These are phyloP conservation scores for Noctua comes DNA, from an alignment of 2,888 invertebrate species.

Conservation along the genomic window DNA sequence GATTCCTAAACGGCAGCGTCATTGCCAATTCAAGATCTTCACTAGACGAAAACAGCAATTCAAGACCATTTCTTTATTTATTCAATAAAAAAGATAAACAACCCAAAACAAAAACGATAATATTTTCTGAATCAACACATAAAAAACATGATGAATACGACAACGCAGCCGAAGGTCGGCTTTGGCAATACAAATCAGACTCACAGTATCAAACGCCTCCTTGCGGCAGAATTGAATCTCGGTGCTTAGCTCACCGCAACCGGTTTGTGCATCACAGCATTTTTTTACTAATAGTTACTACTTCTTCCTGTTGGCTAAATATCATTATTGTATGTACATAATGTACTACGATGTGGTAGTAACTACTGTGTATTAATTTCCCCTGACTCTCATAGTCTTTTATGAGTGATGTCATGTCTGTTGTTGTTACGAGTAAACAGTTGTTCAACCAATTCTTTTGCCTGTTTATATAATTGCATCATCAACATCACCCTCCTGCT, in stretches of 20 bases:
- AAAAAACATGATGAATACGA: conserved; percentile 55
- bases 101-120: conserved; percentile 18
- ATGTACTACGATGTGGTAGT: conserved; percentile 15
- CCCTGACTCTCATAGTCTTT: background rate
- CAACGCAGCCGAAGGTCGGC: conserved; percentile 53
- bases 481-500: background rate
- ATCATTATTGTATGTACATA: conserved; percentile 38
- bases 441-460: background rate
- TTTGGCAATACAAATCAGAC: conserved; percentile 54
- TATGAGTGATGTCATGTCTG: background rate
- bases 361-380: conserved; percentile 20
- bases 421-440: background rate
- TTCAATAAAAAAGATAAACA: conserved; percentile 30
- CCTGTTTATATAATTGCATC: background rate
- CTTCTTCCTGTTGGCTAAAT: conserved; percentile 56
- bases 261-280: conserved; percentile 65
- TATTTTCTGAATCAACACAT: conserved; percentile 27
- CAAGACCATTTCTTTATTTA: conserved; percentile 39
- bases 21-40: conserved; percentile 29
- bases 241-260: conserved; percentile 69
- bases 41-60: conserved; percentile 16
- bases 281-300: conserved; percentile 65
- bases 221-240: conserved; percentile 65
- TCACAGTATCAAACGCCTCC: conserved; percentile 51
- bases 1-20: conserved; percentile 26